Evolutionary conservation across 2,888 invertebrate species (phyloP).

Genomic region (Eilema sororculum): DNA sequence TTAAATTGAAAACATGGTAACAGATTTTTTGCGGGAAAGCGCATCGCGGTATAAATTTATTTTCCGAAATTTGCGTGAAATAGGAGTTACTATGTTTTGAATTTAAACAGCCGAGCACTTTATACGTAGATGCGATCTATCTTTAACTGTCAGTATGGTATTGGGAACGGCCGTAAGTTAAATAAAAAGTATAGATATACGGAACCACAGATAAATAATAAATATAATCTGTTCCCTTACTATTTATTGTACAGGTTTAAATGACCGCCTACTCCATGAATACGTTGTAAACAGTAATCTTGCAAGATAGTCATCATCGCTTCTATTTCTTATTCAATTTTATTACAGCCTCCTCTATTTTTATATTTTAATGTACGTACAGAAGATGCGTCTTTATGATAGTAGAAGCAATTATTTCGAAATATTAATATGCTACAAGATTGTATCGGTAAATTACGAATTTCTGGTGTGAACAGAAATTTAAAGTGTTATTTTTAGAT

Average conservation of each 20-base stretch:
- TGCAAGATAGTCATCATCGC: constrained; percentile 35
- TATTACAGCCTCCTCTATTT: constrained; percentile 16
- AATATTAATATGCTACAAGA: constrained; percentile 10
- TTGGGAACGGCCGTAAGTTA: too few relatives aligned
- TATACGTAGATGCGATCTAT: too few relatives aligned
- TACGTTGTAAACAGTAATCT: constrained; percentile 35
- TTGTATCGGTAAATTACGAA: constrained; percentile 9
- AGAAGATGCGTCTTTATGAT: constrained; percentile 1
- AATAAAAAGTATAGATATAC: neutral
- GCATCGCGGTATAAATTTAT: too few relatives aligned
- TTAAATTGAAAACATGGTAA: too few relatives aligned
- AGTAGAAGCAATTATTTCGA: constrained; percentile 14
- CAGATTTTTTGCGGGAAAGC: too few relatives aligned
- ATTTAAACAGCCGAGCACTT: too few relatives aligned
- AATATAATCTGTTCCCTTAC: constrained; percentile 26
- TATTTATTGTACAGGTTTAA: constrained; percentile 26
- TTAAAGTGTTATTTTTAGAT: neutral
- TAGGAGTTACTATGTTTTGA: too few relatives aligned
- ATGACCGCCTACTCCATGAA: constrained; percentile 27
- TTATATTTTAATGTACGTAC: constrained; percentile 15
- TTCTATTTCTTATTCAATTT: constrained; percentile 25
- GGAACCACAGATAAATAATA: constrained; percentile 5
- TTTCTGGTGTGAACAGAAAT: constrained; percentile 9
- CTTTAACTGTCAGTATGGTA: too few relatives aligned
- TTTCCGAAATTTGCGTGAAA: too few relatives aligned